phyloP scores from a whole-genome alignment of 64 coral and sea anemone genomes.

The Anthopleura sola region DNA sequence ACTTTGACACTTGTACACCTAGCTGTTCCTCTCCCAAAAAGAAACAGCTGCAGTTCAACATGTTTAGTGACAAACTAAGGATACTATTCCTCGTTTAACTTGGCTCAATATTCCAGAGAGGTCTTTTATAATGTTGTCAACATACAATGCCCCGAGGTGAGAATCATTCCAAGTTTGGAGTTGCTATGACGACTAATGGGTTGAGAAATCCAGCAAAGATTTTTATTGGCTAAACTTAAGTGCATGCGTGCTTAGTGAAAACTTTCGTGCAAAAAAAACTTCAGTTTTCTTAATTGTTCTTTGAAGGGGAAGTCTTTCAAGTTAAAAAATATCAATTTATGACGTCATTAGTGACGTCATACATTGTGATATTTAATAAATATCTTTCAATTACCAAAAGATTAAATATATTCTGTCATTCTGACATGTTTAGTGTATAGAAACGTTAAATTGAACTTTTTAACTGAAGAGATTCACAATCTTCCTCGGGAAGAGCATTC shows the following conservation, averaged over 20 bases:
- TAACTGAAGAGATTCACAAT: not conserved
- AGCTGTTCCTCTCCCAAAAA: no score
- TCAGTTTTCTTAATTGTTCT: no score
- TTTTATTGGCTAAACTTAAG: not conserved
- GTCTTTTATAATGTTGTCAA: not conserved
- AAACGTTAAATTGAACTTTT: not conserved
- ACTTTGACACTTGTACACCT: no score
- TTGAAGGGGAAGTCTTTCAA: no score
- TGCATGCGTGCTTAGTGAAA: not conserved
- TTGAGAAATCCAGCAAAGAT: not conserved
- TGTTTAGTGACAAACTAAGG: not conserved
- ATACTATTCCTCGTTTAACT: not conserved
- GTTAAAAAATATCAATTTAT: no score
- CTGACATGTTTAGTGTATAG: not conserved
- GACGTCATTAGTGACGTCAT: conserved; percentile 2
- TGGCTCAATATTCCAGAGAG: not conserved
- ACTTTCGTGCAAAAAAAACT: not conserved
- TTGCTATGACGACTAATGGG: not conserved
- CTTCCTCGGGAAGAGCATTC: no score
- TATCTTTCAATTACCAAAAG: not conserved
- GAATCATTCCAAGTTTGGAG: not conserved
- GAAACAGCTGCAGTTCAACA: no score
- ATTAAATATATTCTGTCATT: not conserved
- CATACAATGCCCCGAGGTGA: not conserved
- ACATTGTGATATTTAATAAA: no score